Percentiles rank a stretch among this genome's conserved stretches.
phyloP scores from a whole-genome alignment of 2,113 vertebrate species.

The Emydura subglobosa region DNA sequence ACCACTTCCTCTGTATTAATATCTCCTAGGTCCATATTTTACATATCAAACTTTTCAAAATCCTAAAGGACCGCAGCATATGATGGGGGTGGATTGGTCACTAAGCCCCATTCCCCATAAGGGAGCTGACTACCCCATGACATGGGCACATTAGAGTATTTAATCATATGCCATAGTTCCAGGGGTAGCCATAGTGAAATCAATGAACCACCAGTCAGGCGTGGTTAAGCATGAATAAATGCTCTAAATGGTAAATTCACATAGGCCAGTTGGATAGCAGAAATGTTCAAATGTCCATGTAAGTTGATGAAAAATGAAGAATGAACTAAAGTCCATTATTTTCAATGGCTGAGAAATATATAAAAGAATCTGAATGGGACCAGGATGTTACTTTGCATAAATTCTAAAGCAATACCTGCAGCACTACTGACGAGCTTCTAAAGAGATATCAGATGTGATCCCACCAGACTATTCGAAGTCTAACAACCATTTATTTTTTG shows the following conservation, averaged over 20 bases:
- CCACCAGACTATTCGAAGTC: neutral
- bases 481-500: neutral
- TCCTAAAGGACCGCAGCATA: neutral
- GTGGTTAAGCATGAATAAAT: neutral
- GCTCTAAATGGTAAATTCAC: neutral
- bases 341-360: neutral
- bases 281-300: neutral
- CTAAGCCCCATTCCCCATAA: neutral
- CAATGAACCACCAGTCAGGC: neutral
- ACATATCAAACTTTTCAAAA: neutral
- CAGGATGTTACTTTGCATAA: neutral
- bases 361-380: neutral
- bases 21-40: neutral
- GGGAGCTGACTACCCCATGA: neutral
- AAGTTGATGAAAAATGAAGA: neutral
- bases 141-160: neutral
- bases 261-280: rapidly evolving
- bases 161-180: neutral
- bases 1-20: neutral
- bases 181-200: neutral
- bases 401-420: neutral
- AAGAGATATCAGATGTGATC: rapidly evolving
- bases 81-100: neutral
- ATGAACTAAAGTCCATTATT: neutral
- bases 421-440: neutral